These are phyloP conservation scores for Sesamia inferens DNA, from an alignment of 2,888 invertebrate species.

Conservation along the genomic window DNA sequence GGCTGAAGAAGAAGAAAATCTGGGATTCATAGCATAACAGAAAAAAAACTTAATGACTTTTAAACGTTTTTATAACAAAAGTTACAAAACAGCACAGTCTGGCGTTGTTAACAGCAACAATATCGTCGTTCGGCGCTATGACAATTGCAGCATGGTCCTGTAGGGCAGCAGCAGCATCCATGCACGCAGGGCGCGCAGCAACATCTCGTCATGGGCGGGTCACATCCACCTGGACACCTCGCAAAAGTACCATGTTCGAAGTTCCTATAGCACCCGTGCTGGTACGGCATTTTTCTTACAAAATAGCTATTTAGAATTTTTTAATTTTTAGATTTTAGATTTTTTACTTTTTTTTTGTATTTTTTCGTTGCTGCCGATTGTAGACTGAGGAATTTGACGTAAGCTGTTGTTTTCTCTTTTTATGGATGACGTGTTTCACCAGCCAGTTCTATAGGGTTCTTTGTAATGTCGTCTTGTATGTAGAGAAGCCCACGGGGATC, in stretches of 20 bases:
- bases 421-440: not conserved
- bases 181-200: constrained; percentile 61
- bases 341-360: constrained; percentile 16
- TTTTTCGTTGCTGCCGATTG: constrained; percentile 11
- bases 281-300: constrained; percentile 21
- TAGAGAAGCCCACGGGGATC: not conserved
- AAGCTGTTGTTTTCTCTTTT: not conserved
- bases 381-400: constrained; percentile 4
- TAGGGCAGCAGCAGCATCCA: constrained; percentile 72
- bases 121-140: constrained; percentile 60
- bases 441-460: not conserved
- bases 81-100: constrained; percentile 14
- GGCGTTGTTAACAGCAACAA: constrained; percentile 13
- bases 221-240: constrained; percentile 40
- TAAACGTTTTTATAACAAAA: constrained; percentile 1
- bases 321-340: not conserved
- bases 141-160: constrained; percentile 76
- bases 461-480: not conserved
- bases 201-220: constrained; percentile 38
- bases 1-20: no score
- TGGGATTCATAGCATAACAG: not conserved
- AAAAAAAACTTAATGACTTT: not conserved
- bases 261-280: constrained; percentile 1
- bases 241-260: constrained; percentile 14
- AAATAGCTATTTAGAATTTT: constrained; percentile 1